Conservation (phyloP, 2,888 invertebrate genomes). For the Ephialtes manifestator region DNA sequence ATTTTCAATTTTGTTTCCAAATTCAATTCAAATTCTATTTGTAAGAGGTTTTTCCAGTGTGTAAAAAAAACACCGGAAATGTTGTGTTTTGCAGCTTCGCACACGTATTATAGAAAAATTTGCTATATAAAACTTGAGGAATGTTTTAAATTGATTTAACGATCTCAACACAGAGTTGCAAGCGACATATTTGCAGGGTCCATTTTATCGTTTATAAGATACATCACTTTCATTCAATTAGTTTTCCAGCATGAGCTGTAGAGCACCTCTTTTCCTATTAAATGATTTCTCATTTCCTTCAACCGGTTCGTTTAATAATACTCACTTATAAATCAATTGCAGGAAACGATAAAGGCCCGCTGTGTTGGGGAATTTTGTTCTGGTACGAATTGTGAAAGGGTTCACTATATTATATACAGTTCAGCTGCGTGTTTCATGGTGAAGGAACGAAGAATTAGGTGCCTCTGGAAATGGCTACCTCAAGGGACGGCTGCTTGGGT, state of each 20-base stretch:
- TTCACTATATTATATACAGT: conserved; percentile 12
- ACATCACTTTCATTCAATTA: conserved; percentile 24
- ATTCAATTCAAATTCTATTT: too few species aligned
- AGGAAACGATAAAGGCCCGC: conserved; percentile 42
- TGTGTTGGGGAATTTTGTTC: conserved; percentile 42
- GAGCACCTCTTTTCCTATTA: conserved; percentile 4
- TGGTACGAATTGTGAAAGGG: neutral
- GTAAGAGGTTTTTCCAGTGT: too few species aligned
- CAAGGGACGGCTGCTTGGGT: conserved; percentile 34
- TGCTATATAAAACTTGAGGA: too few species aligned
- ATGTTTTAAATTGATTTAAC: neutral
- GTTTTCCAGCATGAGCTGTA: neutral
- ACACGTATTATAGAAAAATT: too few species aligned
- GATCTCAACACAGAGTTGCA: neutral
- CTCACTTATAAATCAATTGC: conserved; percentile 48
- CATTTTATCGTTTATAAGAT: conserved; percentile 7
- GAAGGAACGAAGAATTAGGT: conserved; percentile 49
- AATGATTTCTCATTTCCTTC: conserved; percentile 5
- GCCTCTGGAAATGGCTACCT: conserved; percentile 28
- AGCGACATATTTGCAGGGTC: neutral
- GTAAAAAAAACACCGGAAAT: too few species aligned
- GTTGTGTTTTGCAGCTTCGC: too few species aligned
- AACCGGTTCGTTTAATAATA: conserved; percentile 32
- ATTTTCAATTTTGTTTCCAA: too few species aligned
- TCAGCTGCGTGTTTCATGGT: conserved; percentile 25